These are phyloP conservation scores for Dendrocincla fuliginosa DNA, from an alignment of 2,797 vertebrate species.

Conservation along the genomic window DNA sequence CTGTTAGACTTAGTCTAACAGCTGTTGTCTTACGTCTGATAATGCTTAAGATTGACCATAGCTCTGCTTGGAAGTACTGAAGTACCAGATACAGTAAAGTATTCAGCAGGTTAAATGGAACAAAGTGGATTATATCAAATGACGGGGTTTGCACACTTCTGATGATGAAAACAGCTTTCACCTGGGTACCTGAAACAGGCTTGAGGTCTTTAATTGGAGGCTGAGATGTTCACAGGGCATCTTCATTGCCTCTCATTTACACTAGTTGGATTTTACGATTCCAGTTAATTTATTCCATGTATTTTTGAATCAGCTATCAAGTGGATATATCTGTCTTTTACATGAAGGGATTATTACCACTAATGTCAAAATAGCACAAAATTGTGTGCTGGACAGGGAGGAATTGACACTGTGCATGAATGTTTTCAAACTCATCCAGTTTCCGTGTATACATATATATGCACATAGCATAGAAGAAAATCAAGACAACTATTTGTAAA, in stretches of 20 bases:
- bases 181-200: background rate
- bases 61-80: background rate
- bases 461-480: background rate
- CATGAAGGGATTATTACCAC: background rate
- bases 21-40: background rate
- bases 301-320: background rate
- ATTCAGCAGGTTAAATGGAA: background rate
- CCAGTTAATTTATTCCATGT: background rate
- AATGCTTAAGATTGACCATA: background rate
- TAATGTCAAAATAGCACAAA: background rate
- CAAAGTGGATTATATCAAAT: background rate
- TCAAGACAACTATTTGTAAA: background rate
- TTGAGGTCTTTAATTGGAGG: background rate
- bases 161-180: background rate
- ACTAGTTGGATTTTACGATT: background rate
- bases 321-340: background rate
- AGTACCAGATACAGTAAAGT: background rate
- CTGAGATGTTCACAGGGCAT: background rate
- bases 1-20: background rate
- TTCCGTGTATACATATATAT: background rate
- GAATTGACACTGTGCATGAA: background rate
- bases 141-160: background rate
- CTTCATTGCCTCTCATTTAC: background rate
- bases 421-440: background rate
- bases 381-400: background rate